phyloP scores from a whole-genome alignment of 1,140 invertebrate genomes.

The Trachymyrmex septentrionalis region DNA sequence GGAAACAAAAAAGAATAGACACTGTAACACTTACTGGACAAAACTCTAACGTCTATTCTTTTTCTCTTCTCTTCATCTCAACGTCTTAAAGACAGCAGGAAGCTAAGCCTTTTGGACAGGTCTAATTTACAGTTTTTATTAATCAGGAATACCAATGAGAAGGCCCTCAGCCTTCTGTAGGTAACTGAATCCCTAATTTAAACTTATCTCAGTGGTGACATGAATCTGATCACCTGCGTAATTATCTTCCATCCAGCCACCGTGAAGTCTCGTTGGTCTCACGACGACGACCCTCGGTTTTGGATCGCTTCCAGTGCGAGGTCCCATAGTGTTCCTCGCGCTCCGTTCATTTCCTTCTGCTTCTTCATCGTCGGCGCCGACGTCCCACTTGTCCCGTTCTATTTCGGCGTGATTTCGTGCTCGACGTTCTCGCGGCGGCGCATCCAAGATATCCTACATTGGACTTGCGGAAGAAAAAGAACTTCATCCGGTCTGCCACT shows the following conservation, averaged over 20 bases:
- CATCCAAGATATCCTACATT: constrained; percentile 60
- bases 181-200: not conserved
- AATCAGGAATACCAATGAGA: not conserved
- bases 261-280: constrained; percentile 35
- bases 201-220: not conserved
- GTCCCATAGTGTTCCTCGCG: constrained; percentile 21
- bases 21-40: too few relatives aligned
- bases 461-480: constrained; percentile 47
- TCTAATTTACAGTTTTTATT: not conserved
- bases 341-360: constrained; percentile 60
- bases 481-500: constrained; percentile 23
- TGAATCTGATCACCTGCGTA: not conserved
- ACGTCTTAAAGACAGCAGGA: too few relatives aligned
- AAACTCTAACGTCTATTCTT: too few relatives aligned
- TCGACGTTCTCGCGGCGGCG: not conserved
- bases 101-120: too few relatives aligned
- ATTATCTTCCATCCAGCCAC: not conserved
- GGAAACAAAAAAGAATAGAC: too few relatives aligned
- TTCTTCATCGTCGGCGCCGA: constrained; percentile 53
- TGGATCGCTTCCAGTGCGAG: constrained; percentile 80
- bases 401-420: constrained; percentile 75
- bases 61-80: too few relatives aligned
- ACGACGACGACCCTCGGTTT: constrained; percentile 66
- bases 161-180: not conserved
- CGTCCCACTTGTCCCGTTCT: constrained; percentile 76